Percentiles rank a stretch among this genome's conserved stretches.
Evolutionary conservation across 2,113 vertebrate species (phyloP).

Genomic region (Albula goreensis): DNA sequence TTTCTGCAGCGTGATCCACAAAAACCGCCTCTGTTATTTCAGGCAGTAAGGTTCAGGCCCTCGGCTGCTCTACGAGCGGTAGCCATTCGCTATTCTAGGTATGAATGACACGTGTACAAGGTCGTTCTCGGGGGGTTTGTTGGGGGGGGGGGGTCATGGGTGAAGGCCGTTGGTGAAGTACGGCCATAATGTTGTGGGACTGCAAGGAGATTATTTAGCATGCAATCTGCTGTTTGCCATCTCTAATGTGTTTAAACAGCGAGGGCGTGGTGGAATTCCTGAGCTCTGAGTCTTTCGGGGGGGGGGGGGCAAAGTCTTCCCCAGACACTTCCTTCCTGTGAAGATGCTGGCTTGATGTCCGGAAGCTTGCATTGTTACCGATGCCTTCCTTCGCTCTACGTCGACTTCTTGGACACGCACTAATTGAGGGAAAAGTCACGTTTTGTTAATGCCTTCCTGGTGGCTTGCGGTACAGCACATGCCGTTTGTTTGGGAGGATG

Average conservation of each 20-base stretch:
- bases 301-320: slow-evolving; percentile 43
- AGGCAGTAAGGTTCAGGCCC: too few species aligned
- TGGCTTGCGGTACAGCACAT: background rate
- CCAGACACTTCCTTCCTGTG: slow-evolving; percentile 20
- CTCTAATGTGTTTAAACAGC: slow-evolving; percentile 2
- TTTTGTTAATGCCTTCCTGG: background rate
- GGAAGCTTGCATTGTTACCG: slow-evolving; percentile 11
- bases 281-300: slow-evolving; percentile 46
- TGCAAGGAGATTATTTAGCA: background rate
- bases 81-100: too few species aligned
- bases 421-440: background rate
- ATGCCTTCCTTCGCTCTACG: background rate
- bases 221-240: slow-evolving; percentile 6
- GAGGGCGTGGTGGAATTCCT: slow-evolving; percentile 54
- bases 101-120: too few species aligned
- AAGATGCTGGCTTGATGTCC: background rate
- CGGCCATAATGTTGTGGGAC: background rate
- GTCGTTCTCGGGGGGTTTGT: too few species aligned
- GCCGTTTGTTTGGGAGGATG: background rate
- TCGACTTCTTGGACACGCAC: background rate
- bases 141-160: too few species aligned
- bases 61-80: too few species aligned
- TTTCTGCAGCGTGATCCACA: too few species aligned
- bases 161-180: too few species aligned
- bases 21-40: too few species aligned